Conservation (phyloP, 23 tunicate species). For the Clavelina lepadiformis region DNA sequence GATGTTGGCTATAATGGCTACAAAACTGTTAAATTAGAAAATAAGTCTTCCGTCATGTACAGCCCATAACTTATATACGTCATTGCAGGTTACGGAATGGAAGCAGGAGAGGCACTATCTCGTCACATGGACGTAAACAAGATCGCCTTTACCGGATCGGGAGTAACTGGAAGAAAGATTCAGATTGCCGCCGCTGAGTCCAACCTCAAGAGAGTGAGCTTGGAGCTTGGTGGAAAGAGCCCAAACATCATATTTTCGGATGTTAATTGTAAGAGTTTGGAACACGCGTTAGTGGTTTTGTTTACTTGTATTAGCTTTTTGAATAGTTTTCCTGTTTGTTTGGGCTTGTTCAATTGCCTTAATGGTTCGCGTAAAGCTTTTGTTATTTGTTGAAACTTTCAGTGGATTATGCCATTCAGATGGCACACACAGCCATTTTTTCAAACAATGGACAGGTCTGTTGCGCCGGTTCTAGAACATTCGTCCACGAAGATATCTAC, state of each 20-base stretch:
- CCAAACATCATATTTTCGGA: slow-evolving; percentile 49
- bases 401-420: slow-evolving; percentile 58
- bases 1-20: too few species aligned
- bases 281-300: too few species aligned
- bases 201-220: slow-evolving; percentile 33
- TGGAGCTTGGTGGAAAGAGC: slow-evolving; percentile 56
- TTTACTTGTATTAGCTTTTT: neutral
- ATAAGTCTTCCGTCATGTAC: too few species aligned
- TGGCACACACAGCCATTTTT: slow-evolving; percentile 32
- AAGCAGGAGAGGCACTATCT: slow-evolving; percentile 32
- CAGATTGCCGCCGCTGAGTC: slow-evolving; percentile 51
- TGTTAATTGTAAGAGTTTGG: slow-evolving; percentile 22
- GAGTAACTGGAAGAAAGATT: slow-evolving; percentile 31
- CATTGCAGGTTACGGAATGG: slow-evolving; percentile 34
- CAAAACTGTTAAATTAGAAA: too few species aligned
- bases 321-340: neutral
- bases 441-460: slow-evolving; percentile 48
- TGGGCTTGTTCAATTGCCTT: neutral
- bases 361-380: neutral
- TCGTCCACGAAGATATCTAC: slow-evolving; percentile 58
- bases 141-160: slow-evolving; percentile 59
- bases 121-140: slow-evolving; percentile 54
- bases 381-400: too few species aligned
- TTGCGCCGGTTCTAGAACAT: slow-evolving; percentile 48
- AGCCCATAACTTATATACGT: too few species aligned